Evolutionary conservation across 2,888 invertebrate species (phyloP), one percentile per base, ranked within the genome.

Genomic region (Nephrocerus scutellatus): DNA sequence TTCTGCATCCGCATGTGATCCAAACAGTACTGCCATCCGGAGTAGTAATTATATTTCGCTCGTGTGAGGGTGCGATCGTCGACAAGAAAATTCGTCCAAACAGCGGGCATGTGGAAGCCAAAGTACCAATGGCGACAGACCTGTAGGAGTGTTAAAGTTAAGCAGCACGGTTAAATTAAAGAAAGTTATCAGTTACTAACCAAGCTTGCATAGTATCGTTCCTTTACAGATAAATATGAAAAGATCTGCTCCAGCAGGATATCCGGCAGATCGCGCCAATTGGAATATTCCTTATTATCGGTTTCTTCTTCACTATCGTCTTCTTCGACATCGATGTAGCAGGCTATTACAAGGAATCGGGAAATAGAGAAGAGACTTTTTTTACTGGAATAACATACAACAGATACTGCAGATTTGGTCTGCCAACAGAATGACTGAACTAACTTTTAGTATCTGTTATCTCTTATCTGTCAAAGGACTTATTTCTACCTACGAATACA

Each of bases 11-110:
- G 70, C 55, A 81, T 70, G 57, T 84, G 84, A 67, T 85, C 85
- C 52, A 88, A 65, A 15, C 54, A 81, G 53, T 80, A 74, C 71
- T 82, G 83, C 80, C 85, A 87, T 13, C 87, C 87, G 33, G 82
- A 80, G 60, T 84, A 86, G 53, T 85, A 82, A 56, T 86, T 86
- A 60, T 79, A 86, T 58, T 81, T 79, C 16, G 80, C 72, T 39
- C 84, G 73, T 0, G 85, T 85, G 15, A 88, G 70, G 0, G 84
- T 82, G 2, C 72, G 72, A 57, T 87, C 87, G 46, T 79, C 76
- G 28, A 87, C 70, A 2, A 75, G 70, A 56, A 88, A 87, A 9
- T 74, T 76, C 6, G 77, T 72, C 88, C 88, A 89, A n/a, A 82
- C 78, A 22, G 74, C 73, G 12, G 82, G 82, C 18, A 84, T 71